A percentile compares a stretch with the other conserved stretches of the same genome.
Evolutionary conservation across 2,888 invertebrate species (phyloP).

Genomic region (Lepidocyrtinus sp.): DNA sequence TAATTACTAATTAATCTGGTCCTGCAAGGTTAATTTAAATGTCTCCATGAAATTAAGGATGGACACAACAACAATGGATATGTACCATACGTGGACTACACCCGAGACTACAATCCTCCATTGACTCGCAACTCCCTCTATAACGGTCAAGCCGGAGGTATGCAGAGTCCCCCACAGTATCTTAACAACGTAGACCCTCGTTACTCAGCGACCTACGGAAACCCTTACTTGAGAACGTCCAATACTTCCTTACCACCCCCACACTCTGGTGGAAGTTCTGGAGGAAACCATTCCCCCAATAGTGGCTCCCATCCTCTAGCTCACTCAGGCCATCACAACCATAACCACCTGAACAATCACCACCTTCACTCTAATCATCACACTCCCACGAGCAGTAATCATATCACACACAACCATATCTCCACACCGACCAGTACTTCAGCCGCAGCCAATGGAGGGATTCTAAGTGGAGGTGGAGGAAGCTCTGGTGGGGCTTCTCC

Average conservation of each 20-base stretch:
- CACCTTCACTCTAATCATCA: slow-evolving; percentile 71
- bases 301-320: slow-evolving; percentile 83
- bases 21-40: not conserved
- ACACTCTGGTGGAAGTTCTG: slow-evolving; percentile 57
- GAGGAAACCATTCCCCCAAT: slow-evolving; percentile 74
- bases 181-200: slow-evolving; percentile 81
- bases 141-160: slow-evolving; percentile 55
- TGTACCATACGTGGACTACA: slow-evolving; percentile 90
- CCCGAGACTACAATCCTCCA: slow-evolving; percentile 90
- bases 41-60: slow-evolving; percentile 75
- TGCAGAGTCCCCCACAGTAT: slow-evolving; percentile 66
- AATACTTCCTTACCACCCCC: slow-evolving; percentile 75
- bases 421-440: slow-evolving; percentile 45
- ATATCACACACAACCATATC: slow-evolving; percentile 55
- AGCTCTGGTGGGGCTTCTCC: slow-evolving; percentile 61
- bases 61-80: slow-evolving; percentile 89
- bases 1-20: not conserved
- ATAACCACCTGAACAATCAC: slow-evolving; percentile 71
- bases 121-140: slow-evolving; percentile 64
- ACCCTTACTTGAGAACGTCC: slow-evolving; percentile 84
- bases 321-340: slow-evolving; percentile 84
- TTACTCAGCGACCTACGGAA: slow-evolving; percentile 88
- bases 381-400: slow-evolving; percentile 46
- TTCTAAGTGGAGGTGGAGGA: slow-evolving; percentile 23
- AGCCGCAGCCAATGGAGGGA: slow-evolving; percentile 33